Evolutionary conservation across 1,140 invertebrate species (phyloP), one percentile per base, ranked within the genome.

Genomic region (Drosophila mauritiana): DNA sequence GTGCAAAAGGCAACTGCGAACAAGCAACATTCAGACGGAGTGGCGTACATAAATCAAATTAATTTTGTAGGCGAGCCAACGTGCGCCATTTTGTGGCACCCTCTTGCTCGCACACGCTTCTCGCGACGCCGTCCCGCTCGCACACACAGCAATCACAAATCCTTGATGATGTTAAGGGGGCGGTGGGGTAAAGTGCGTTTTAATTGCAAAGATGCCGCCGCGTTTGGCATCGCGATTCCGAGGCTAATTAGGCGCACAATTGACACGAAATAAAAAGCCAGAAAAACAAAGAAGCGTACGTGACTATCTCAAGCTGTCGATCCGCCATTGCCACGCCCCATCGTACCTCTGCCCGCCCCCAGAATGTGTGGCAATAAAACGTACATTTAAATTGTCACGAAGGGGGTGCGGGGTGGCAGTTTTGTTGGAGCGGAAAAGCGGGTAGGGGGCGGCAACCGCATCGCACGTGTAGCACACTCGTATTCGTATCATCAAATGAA

Each of bases 261-360:
- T 86, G 83, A 58, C 83, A 86, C 79, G 83, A 88, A 88, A 86
- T 86, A 86, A 86, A 86, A 88, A 76, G 81, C 58, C 58, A 80
- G 72, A 79, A 86, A 86, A 82, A 83, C 61, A 88, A 79, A 82
- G 64, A 70, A 69, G 56, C 39, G 84, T 88, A 88, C 84, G 84
- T 88, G 84, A 88, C 84, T 88, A 88, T 88, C 84, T 83, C 80
- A 89, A 88, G 84, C 84, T 88, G 84, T 88, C 84, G 84, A 88
- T 72, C 45, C 73, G 20, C 31, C 11, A n/a, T 49, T 51, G 48
- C 48, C 48, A 34, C 25, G 17, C 36, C 43, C 34, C 53, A 22
- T 8, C 15, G 4, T 43, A 11, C 15, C 10, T 17, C 3, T 1
- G 43, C 2, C 13, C 27, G 0, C 20, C 42, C 27, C 31, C 34